These are phyloP conservation scores for Falco novaeseelandiae DNA, from an alignment of 2,797 vertebrate species.

Conservation along the genomic window DNA sequence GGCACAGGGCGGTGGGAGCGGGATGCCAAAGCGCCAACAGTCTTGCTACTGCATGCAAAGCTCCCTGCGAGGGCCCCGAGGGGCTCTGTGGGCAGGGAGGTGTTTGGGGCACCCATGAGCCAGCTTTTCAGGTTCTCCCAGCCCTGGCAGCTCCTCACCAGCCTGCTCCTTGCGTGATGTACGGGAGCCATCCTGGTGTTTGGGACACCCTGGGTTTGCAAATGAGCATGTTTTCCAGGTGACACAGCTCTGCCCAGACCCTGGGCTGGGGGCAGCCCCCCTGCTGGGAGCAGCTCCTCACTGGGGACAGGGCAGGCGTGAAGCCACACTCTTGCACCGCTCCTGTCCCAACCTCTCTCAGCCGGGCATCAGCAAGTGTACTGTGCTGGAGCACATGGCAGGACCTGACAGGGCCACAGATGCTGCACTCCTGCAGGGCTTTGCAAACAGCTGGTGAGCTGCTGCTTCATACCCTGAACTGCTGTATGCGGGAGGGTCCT, in stretches of 20 bases:
- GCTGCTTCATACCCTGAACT: neutral
- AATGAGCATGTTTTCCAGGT: neutral
- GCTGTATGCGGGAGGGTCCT: neutral
- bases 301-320: fast-evolving
- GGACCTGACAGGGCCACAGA: neutral
- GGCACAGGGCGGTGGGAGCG: fast-evolving
- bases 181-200: fast-evolving
- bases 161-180: neutral
- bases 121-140: slow-evolving; percentile 17
- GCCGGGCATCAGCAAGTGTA: neutral
- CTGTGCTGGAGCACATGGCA: neutral
- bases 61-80: neutral
- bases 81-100: fast-evolving
- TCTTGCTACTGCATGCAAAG: fast-evolving
- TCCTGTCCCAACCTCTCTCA: neutral
- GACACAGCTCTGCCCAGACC: neutral
- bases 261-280: neutral
- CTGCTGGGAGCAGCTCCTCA: neutral
- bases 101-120: neutral
- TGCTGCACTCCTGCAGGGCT: neutral
- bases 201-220: neutral
- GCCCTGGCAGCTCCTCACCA: neutral
- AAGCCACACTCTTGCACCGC: fast-evolving
- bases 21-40: fast-evolving
- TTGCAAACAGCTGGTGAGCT: neutral